phyloP scores from a whole-genome alignment of 2,113 vertebrate species.

The Coptodon rendalli region DNA sequence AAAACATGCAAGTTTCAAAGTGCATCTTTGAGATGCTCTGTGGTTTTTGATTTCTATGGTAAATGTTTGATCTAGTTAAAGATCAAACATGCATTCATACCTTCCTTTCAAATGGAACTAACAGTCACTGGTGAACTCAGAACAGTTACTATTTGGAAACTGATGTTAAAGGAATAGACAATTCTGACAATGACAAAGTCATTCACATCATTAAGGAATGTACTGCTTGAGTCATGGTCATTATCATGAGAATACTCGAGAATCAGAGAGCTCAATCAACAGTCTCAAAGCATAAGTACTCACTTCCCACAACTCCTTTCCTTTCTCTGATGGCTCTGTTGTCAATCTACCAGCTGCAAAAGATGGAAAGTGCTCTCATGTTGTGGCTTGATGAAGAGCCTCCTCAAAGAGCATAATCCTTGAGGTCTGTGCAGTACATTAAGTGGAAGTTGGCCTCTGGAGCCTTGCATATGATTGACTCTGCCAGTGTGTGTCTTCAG shows the following conservation, averaged over 20 bases:
- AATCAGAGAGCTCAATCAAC: neutral
- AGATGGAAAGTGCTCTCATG: neutral
- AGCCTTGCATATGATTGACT: neutral
- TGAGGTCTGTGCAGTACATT: neutral
- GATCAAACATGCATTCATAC: neutral
- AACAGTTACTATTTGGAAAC: neutral
- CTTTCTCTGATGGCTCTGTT: neutral
- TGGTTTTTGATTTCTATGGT: neutral
- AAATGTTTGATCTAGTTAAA: constrained; percentile 38
- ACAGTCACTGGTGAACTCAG: neutral
- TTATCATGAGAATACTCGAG: neutral
- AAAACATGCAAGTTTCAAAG: neutral
- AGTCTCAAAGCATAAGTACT: neutral
- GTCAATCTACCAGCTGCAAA: neutral
- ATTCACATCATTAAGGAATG: neutral
- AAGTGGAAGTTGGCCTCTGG: neutral
- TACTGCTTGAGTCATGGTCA: neutral
- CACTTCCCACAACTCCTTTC: neutral
- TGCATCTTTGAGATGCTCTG: neutral
- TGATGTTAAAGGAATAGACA: neutral
- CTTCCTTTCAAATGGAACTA: neutral
- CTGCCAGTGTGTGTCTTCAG: neutral
- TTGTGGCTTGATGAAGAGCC: neutral
- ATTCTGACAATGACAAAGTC: neutral
- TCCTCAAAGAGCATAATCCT: neutral